A percentile compares a stretch with the other conserved stretches of the same genome.
Evolutionary conservation across 2,797 vertebrate species (phyloP).

Genomic region (Molossus molossus): DNA sequence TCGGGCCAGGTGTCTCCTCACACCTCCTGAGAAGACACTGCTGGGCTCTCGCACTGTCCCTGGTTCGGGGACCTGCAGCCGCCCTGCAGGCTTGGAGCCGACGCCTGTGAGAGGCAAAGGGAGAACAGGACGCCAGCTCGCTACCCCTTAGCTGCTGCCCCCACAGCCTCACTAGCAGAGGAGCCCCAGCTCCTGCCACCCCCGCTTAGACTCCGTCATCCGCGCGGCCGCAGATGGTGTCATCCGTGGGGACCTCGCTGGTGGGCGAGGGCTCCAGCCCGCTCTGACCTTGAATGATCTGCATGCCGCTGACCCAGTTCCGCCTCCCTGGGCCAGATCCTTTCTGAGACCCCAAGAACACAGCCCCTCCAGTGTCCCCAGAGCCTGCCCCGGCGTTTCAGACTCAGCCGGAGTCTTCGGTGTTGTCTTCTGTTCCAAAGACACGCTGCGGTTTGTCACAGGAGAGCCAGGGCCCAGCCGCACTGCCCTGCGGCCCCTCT

Average conservation of each 20-base stretch:
- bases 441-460: background rate
- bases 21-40: background rate
- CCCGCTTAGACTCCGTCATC: slow-evolving; percentile 83
- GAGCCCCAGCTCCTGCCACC: slow-evolving; percentile 71
- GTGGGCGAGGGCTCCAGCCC: slow-evolving; percentile 60
- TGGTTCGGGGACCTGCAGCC: background rate
- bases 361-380: background rate
- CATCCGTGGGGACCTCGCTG: slow-evolving; percentile 79
- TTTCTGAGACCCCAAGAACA: background rate
- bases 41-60: background rate
- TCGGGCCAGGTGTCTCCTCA: background rate
- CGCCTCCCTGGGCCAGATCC: background rate
- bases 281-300: background rate
- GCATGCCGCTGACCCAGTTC: background rate
- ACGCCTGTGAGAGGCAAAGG: slow-evolving; percentile 64
- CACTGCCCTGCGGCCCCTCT: background rate
- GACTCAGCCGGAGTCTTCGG: background rate
- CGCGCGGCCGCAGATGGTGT: slow-evolving; percentile 87
- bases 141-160: slow-evolving; percentile 80
- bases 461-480: background rate
- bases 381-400: background rate
- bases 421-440: background rate
- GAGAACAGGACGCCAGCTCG: slow-evolving; percentile 61
- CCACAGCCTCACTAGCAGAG: slow-evolving; percentile 78
- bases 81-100: background rate